Conservation (phyloP, 2,888 invertebrate genomes). For the Plebejus melissa region DNA sequence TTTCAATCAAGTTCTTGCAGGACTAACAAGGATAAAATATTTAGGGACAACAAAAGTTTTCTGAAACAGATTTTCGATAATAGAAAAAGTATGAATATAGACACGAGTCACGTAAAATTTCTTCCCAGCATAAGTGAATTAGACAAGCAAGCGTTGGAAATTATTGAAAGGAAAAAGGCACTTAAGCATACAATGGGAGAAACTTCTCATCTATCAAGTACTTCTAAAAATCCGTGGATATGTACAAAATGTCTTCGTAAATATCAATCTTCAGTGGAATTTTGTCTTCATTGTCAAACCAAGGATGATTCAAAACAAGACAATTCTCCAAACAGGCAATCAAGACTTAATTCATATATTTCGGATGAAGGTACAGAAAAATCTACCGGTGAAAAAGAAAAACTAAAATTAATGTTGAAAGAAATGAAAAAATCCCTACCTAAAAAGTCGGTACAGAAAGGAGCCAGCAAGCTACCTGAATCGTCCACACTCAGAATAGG, state of each 20-base stretch:
- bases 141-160: conserved; percentile 87
- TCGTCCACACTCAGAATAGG: conserved; percentile 64
- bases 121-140: conserved; percentile 88
- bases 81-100: conserved; percentile 60
- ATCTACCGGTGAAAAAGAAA: conserved; percentile 72
- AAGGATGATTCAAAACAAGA: conserved; percentile 38
- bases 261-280: conserved; percentile 53
- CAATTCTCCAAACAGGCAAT: conserved; percentile 32
- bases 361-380: conserved; percentile 51
- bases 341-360: conserved; percentile 41
- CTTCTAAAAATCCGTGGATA: conserved; percentile 51
- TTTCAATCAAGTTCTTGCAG: conserved; percentile 42
- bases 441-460: conserved; percentile 71
- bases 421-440: conserved; percentile 88
- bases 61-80: conserved; percentile 73
- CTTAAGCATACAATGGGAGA: conserved; percentile 29
- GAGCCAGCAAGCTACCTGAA: conserved; percentile 44
- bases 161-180: conserved; percentile 77
- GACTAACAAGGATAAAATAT: conserved; percentile 47
- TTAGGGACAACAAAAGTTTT: conserved; percentile 78
- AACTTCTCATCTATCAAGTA: conserved; percentile 18
- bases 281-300: conserved; percentile 53
- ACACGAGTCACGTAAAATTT: conserved; percentile 71
- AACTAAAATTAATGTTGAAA: conserved; percentile 84
- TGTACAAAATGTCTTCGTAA: conserved; percentile 61